Conservation (phyloP, 1,140 invertebrate genomes). For the Drosophila bocqueti region DNA sequence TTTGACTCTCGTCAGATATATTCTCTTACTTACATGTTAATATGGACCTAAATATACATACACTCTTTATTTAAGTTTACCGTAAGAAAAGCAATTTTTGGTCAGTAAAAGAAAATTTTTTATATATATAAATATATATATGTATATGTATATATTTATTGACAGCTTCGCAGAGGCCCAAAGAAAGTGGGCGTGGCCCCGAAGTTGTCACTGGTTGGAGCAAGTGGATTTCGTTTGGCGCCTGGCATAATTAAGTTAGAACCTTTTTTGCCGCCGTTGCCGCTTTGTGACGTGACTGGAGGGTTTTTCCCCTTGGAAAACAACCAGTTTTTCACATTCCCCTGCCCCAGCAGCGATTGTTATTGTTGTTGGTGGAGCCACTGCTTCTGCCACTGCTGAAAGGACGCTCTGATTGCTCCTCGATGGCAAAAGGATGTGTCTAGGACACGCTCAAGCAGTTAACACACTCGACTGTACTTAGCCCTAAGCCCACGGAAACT, state of each 20-base stretch:
- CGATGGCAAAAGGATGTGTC: conserved; percentile 46
- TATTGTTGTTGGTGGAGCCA: conserved; percentile 31
- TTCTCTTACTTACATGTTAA: neutral
- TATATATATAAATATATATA: neutral
- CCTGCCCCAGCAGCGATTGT: conserved; percentile 17
- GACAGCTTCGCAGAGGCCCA: neutral
- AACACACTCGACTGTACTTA: conserved; percentile 50
- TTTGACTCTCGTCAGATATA: neutral
- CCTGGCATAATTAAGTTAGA: conserved; percentile 78
- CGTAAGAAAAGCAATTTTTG: conserved; percentile 32
- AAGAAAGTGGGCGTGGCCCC: conserved; percentile 11
- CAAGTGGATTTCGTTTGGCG: conserved; percentile 49
- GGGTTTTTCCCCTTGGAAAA: conserved; percentile 8
- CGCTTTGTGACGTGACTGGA: conserved; percentile 42
- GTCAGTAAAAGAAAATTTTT: neutral
- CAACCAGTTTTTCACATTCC: conserved; percentile 3
- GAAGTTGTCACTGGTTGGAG: conserved; percentile 38
- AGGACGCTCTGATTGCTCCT: conserved; percentile 49
- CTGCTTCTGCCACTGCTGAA: conserved; percentile 24
- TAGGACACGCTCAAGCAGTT: conserved; percentile 47
- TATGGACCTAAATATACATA: neutral
- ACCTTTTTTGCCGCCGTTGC: conserved; percentile 44
- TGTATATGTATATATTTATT: conserved; percentile 21
- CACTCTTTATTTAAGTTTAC: neutral
- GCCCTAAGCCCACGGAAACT: conserved; percentile 45